Base-by-base conservation (phyloP, 1,140 invertebrate genomes). In the Heliconius eleuchia region DNA sequence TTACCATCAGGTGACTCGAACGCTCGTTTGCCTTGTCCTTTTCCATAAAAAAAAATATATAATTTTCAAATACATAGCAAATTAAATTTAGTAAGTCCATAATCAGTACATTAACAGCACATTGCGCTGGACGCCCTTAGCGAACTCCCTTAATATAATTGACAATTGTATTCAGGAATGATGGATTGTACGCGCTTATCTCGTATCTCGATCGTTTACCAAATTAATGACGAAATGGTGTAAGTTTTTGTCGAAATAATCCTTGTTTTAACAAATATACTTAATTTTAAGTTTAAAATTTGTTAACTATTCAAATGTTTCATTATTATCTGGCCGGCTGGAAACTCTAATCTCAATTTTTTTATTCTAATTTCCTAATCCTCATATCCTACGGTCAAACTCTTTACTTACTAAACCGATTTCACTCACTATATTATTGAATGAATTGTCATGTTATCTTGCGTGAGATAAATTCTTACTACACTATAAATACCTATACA, bases 141-240 rank as follows among this genome's bases (percentile, higher is more conserved):
- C 60, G 30, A 71, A 27, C 39, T 80, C 60, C 60, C 60, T 80
- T 76, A 70, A 71, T 50, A 72, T 80, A 80, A 80, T 80, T 80
- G 78, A 76, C 78, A 80, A 80, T 76, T 80, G 78, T 79, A 80
- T 80, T 50, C 78, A n/a, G 50, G 66, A 76, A 76, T 80, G 78
- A 80, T 80, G 75, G 55, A 76, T 80, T 76, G 34, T 76, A 55
- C 7, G 18, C 11, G 46, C 19, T 80, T 80, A 80, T 76, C 78
- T 60, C 34, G 71, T 74, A 79, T 75, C 73, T 76, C 74, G 71
- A 80, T 76, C 75, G 52, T 42, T 57, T 71, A 52, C 37, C 42
- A 76, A 80, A 80, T 76, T 76, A 80, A 80, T 73, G 73, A 23
- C 60, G 66, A 76, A 74, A 80, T 79, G 78, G 23, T 71, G 39